phyloP scores from a whole-genome alignment of 2,888 invertebrate species.

The Ferrisia virgata region DNA sequence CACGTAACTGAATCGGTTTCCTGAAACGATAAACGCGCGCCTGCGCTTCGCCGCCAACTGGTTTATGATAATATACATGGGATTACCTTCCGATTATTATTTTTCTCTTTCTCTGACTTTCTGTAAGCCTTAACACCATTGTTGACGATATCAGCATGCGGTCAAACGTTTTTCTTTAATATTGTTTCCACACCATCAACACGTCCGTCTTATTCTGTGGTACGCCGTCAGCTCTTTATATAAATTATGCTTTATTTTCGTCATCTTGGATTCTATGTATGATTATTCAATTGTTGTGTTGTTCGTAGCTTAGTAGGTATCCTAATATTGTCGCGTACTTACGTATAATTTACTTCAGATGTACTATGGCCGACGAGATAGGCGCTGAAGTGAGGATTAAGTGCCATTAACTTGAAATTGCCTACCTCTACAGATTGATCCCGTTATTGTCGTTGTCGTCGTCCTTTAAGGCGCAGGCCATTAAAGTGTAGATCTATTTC shows the following conservation, averaged over 20 bases:
- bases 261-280: background rate
- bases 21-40: slow-evolving; percentile 19
- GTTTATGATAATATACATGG: background rate
- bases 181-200: slow-evolving; percentile 30
- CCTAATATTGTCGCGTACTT: too few species aligned
- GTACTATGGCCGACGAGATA: too few species aligned
- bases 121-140: background rate
- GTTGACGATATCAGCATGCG: slow-evolving; percentile 30
- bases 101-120: background rate
- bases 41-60: slow-evolving; percentile 4
- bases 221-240: background rate
- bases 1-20: background rate
- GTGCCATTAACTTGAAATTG: too few species aligned
- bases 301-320: background rate
- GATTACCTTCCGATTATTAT: slow-evolving; percentile 5
- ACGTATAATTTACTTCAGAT: too few species aligned
- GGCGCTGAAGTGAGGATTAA: too few species aligned
- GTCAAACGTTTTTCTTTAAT: slow-evolving; percentile 21
- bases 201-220: background rate
- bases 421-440: too few species aligned
- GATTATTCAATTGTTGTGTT: background rate
- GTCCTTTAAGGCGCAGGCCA: background rate
- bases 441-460: background rate
- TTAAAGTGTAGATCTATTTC: background rate
- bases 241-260: background rate